Percentiles rank a stretch among this genome's conserved stretches.
These are phyloP conservation scores for Ceratina australensis DNA, from an alignment of 1,140 invertebrate genomes.

Conservation along the genomic window DNA sequence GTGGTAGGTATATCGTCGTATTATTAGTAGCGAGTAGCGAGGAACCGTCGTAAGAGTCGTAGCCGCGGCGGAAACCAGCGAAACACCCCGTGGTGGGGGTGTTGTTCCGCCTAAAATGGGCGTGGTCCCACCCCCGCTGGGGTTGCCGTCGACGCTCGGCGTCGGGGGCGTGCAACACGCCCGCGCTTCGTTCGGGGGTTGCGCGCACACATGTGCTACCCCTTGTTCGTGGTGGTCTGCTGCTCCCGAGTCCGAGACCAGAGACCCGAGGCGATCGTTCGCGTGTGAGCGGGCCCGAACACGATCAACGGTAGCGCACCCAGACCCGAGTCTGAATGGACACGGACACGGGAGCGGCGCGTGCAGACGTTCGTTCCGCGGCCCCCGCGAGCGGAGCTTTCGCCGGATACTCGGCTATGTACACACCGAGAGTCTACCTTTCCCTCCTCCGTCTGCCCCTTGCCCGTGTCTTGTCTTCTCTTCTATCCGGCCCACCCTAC, in stretches of 20 bases:
- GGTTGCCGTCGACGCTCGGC: constrained; percentile 59
- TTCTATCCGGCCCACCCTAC: constrained; percentile 15
- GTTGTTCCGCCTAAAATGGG: constrained; percentile 71
- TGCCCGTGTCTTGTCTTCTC: constrained; percentile 4
- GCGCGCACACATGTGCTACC: constrained; percentile 61
- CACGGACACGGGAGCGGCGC: constrained; percentile 54
- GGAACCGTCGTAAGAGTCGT: constrained; percentile 50
- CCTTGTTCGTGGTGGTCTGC: constrained; percentile 21
- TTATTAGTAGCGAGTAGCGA: constrained; percentile 74
- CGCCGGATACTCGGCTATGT: constrained; percentile 70
- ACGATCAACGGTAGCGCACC: constrained; percentile 4
- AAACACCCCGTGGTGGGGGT: constrained; percentile 59
- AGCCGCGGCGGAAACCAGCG: constrained; percentile 27
- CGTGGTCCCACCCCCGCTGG: constrained; percentile 62
- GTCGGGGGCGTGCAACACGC: constrained; percentile 42
- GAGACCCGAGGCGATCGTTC: constrained; percentile 9
- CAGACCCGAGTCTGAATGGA: constrained; percentile 51
- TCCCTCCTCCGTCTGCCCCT: constrained; percentile 21
- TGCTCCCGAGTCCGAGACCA: constrained; percentile 28
- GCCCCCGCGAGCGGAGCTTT: constrained; percentile 63
- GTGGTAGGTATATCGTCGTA: constrained; percentile 75
- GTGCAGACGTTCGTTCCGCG: constrained; percentile 60
- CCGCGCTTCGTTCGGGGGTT: constrained; percentile 45
- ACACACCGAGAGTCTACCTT: constrained; percentile 62
- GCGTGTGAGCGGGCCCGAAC: constrained; percentile 2